A percentile compares a stretch with the other conserved stretches of the same genome.
Evolutionary conservation across 1,140 invertebrate species (phyloP).

Genomic region (Scaptomyza hsui): DNA sequence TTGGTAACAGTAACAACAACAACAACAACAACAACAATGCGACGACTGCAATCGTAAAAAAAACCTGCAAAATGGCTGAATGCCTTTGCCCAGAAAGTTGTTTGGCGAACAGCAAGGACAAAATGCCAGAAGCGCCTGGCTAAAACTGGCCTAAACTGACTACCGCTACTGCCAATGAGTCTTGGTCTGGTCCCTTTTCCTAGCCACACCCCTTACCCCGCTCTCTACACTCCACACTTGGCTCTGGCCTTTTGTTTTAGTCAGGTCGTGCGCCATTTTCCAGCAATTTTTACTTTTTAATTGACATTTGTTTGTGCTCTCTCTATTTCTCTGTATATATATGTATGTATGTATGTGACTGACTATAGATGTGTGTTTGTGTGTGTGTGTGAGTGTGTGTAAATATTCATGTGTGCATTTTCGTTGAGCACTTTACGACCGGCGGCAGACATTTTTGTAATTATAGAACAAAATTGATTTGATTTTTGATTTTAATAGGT

Average conservation of each 20-base stretch:
- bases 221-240: background rate
- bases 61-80: slow-evolving; percentile 40
- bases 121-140: slow-evolving; percentile 21
- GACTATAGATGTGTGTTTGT: slow-evolving; percentile 1
- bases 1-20: slow-evolving; percentile 22
- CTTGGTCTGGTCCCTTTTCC: background rate
- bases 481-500: slow-evolving; percentile 81
- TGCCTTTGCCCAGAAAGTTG: slow-evolving; percentile 55
- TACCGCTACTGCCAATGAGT: background rate
- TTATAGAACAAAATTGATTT: slow-evolving; percentile 80
- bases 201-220: background rate
- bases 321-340: slow-evolving; percentile 11
- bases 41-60: slow-evolving; percentile 10
- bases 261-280: slow-evolving; percentile 74
- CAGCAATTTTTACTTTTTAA: slow-evolving; percentile 80
- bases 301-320: slow-evolving; percentile 72
- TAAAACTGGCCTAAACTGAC: slow-evolving; percentile 28
- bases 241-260: slow-evolving; percentile 66
- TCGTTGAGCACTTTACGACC: slow-evolving; percentile 66
- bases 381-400: slow-evolving; percentile 16
- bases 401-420: slow-evolving; percentile 22
- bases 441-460: slow-evolving; percentile 77
- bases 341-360: slow-evolving; percentile 8
- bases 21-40: slow-evolving; percentile 36
- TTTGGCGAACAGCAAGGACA: slow-evolving; percentile 34